phyloP scores from a whole-genome alignment of 2,888 invertebrate genomes.

The Incurvaria masculella region DNA sequence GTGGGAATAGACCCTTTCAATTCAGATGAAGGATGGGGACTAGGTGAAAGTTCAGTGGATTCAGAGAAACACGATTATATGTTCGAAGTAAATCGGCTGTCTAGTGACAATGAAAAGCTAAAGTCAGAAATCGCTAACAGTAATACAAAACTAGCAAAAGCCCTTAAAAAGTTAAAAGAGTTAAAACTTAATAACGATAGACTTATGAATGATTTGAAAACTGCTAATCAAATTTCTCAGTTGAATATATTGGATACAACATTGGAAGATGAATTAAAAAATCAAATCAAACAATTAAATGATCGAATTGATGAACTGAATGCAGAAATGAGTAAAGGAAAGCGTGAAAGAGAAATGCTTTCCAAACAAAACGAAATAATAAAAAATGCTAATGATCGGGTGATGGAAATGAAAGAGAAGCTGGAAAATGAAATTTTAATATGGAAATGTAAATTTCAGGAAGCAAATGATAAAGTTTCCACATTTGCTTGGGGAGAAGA shows the following conservation, averaged over 20 bases:
- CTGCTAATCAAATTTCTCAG: slow-evolving; percentile 47
- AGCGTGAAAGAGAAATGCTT: slow-evolving; percentile 65
- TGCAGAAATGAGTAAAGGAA: slow-evolving; percentile 57
- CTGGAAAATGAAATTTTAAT: slow-evolving; percentile 73
- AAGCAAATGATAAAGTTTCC: slow-evolving; percentile 63
- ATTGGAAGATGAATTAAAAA: slow-evolving; percentile 77
- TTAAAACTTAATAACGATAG: slow-evolving; percentile 68
- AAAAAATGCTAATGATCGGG: slow-evolving; percentile 70
- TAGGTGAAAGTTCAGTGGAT: slow-evolving; percentile 31
- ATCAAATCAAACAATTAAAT: slow-evolving; percentile 64
- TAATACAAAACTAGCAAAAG: slow-evolving; percentile 71
- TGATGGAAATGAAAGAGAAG: slow-evolving; percentile 77
- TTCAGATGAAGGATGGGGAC: slow-evolving; percentile 46
- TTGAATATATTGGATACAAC: slow-evolving; percentile 69
- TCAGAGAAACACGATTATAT: slow-evolving; percentile 15
- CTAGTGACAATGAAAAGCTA: slow-evolving; percentile 52
- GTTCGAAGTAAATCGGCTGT: slow-evolving; percentile 14
- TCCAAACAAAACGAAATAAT: slow-evolving; percentile 71
- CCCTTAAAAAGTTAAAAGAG: slow-evolving; percentile 81
- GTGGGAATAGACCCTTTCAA: slow-evolving; percentile 36
- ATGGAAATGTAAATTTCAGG: slow-evolving; percentile 69
- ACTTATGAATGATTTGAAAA: slow-evolving; percentile 52
- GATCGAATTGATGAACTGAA: slow-evolving; percentile 59
- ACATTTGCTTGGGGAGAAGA: slow-evolving; percentile 35
- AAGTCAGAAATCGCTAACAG: slow-evolving; percentile 61